Conservation (phyloP, 2,888 invertebrate species). For the Trichopria drosophilae region DNA sequence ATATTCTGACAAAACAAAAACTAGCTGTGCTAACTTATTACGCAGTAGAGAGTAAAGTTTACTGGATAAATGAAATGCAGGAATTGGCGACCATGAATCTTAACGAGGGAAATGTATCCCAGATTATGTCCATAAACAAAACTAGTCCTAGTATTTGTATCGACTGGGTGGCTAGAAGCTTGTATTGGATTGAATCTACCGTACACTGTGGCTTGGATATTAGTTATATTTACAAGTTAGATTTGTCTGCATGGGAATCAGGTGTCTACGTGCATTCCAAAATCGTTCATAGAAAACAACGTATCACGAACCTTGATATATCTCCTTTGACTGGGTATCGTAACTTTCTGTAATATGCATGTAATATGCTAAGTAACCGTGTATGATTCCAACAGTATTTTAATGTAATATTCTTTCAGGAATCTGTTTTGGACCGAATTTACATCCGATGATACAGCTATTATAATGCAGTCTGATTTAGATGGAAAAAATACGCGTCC, state of each 20-base stretch:
- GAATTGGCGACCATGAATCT: slow-evolving; percentile 69
- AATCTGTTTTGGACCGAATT: slow-evolving; percentile 78
- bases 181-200: slow-evolving; percentile 79
- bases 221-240: slow-evolving; percentile 67
- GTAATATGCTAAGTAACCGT: slow-evolving; percentile 11
- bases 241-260: slow-evolving; percentile 62
- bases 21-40: slow-evolving; percentile 72
- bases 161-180: slow-evolving; percentile 84
- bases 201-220: slow-evolving; percentile 55
- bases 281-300: slow-evolving; percentile 63
- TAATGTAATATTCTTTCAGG: slow-evolving; percentile 54
- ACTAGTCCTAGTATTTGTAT: slow-evolving; percentile 71
- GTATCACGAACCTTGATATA: slow-evolving; percentile 71
- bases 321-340: slow-evolving; percentile 77
- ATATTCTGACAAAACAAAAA: slow-evolving; percentile 67
- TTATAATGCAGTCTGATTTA: slow-evolving; percentile 67
- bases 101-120: slow-evolving; percentile 62
- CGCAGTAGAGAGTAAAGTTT: slow-evolving; percentile 72
- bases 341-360: no score
- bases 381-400: no score
- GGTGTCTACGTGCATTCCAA: slow-evolving; percentile 60
- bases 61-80: slow-evolving; percentile 81
- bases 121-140: slow-evolving; percentile 64
- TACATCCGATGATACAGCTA: slow-evolving; percentile 62
- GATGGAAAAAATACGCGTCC: slow-evolving; percentile 63